phyloP scores from a whole-genome alignment of 2,797 vertebrate genomes.

The Anas bernieri region DNA sequence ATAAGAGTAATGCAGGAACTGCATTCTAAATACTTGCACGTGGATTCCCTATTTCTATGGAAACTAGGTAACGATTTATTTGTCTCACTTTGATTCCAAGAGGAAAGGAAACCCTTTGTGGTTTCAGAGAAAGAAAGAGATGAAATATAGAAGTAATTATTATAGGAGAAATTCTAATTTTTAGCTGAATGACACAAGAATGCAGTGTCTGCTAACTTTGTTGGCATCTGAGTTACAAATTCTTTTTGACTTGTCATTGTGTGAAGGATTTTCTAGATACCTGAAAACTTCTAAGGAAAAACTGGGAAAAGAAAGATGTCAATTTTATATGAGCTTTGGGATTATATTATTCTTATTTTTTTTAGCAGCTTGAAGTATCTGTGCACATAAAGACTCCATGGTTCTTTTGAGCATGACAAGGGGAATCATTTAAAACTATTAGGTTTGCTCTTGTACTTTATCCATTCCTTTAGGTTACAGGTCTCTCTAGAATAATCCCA shows the following conservation, averaged over 20 bases:
- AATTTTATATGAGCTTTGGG: not conserved
- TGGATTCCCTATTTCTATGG: not conserved
- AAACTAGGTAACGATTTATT: slow-evolving; percentile 1
- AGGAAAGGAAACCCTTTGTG: not conserved
- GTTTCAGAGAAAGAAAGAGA: not conserved
- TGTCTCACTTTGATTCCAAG: not conserved
- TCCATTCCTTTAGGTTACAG: not conserved
- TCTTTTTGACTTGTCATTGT: not conserved
- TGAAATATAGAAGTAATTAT: not conserved
- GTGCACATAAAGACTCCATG: not conserved
- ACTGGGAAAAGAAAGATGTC: not conserved
- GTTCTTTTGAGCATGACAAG: not conserved
- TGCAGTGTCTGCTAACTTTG: not conserved
- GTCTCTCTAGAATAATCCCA: not conserved
- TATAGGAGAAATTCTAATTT: not conserved
- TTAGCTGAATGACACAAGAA: not conserved
- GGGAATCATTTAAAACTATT: not conserved
- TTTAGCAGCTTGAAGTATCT: not conserved
- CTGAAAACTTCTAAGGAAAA: not conserved
- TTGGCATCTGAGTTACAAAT: not conserved
- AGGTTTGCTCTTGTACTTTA: not conserved
- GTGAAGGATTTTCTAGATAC: not conserved
- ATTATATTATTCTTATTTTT: not conserved
- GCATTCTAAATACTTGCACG: not conserved
- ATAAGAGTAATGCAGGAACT: not conserved